Evolutionary conservation across 2,113 vertebrate genomes (phyloP).

Genomic region (Trogon melanurus): DNA sequence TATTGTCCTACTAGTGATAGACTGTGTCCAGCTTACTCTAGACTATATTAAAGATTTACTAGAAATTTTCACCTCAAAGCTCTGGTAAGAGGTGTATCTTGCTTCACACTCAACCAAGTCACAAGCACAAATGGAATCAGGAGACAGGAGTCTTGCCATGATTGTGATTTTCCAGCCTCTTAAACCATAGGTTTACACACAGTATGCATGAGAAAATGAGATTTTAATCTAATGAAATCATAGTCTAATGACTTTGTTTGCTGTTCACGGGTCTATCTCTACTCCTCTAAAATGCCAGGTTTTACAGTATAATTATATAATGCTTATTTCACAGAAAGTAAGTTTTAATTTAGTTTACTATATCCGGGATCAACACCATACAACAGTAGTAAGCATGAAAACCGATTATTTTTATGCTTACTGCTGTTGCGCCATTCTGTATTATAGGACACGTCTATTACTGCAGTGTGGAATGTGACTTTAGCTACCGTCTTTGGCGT

Average conservation of each 20-base stretch:
- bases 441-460: background rate
- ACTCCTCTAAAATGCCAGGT: background rate
- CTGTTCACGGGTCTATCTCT: background rate
- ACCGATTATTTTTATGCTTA: background rate
- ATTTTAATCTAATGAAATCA: background rate
- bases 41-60: background rate
- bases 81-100: background rate
- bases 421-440: background rate
- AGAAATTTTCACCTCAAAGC: background rate
- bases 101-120: background rate
- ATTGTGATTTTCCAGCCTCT: background rate
- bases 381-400: background rate
- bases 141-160: background rate
- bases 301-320: background rate
- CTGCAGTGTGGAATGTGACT: background rate
- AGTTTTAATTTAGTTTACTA: background rate
- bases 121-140: background rate
- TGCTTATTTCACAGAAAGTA: background rate
- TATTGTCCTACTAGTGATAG: background rate
- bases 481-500: slow-evolving; percentile 82
- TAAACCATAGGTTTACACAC: background rate
- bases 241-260: background rate
- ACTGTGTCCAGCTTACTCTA: background rate
- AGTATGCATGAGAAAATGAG: background rate
- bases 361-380: background rate